A percentile compares a stretch with the other conserved stretches of the same genome.
These are phyloP conservation scores for Rotaria macrura DNA, from an alignment of 2,888 invertebrate genomes.

Conservation along the genomic window DNA sequence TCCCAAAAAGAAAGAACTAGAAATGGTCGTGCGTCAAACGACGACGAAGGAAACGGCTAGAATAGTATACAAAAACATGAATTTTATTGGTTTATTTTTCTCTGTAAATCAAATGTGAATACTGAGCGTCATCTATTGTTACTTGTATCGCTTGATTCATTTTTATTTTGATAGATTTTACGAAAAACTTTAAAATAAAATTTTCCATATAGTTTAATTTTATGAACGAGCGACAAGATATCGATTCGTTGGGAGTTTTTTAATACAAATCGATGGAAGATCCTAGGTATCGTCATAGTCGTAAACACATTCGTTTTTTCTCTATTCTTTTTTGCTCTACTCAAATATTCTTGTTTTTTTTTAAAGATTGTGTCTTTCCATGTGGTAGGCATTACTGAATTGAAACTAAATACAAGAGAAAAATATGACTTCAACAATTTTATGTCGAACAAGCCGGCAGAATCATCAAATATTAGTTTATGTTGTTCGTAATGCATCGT, in stretches of 20 bases:
- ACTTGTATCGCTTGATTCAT: neutral
- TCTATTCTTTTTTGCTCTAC: neutral
- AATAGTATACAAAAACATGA: neutral
- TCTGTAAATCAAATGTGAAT: neutral
- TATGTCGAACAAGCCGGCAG: neutral
- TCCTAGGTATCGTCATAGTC: neutral
- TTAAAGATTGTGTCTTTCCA: neutral
- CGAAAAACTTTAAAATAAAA: neutral
- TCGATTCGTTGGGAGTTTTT: neutral
- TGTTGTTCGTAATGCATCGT: constrained; percentile 1
- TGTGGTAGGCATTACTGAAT: neutral
- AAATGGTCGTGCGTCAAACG: neutral
- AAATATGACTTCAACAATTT: neutral
- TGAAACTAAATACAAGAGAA: neutral
- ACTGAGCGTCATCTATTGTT: neutral
- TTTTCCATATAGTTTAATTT: neutral
- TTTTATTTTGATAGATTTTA: neutral
- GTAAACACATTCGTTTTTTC: neutral
- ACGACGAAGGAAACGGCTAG: neutral
- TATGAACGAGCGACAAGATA: neutral
- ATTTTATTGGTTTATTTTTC: neutral
- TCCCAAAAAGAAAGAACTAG: neutral
- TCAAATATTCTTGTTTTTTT: neutral
- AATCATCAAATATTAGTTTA: neutral
- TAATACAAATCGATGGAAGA: neutral